Evolutionary conservation across 2,113 vertebrate genomes (phyloP).

Genomic region (Tiliqua scincoides): DNA sequence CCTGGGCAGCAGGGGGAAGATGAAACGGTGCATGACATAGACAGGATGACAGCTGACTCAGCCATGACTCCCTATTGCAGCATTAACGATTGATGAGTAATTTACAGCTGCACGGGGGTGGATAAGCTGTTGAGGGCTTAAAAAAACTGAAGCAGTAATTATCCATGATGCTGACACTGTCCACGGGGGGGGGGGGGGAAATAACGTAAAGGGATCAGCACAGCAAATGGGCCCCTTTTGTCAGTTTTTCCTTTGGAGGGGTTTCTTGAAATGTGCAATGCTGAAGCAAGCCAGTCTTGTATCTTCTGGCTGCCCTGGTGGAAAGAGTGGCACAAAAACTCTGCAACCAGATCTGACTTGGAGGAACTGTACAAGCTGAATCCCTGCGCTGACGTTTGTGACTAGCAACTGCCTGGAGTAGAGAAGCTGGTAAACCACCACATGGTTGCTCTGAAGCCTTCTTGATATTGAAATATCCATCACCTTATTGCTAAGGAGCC

Average conservation of each 20-base stretch:
- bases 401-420: not conserved
- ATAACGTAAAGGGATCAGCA: conserved; percentile 27
- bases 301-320: not conserved
- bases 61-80: conserved; percentile 56
- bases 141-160: conserved; percentile 62
- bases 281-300: not conserved
- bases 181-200: conserved; percentile 18
- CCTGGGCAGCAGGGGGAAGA: conserved; percentile 65
- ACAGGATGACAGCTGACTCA: conserved; percentile 74
- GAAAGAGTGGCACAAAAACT: not conserved
- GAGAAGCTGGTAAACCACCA: accelerated
- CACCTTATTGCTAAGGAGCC: not conserved
- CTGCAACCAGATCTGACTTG: not conserved
- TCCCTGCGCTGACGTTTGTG: not conserved
- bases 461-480: not conserved
- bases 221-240: not conserved
- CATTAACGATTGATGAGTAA: conserved; percentile 78
- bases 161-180: conserved; percentile 49
- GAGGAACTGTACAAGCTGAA: not conserved
- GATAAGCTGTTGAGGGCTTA: conserved; percentile 53
- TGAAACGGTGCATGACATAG: conserved; percentile 59
- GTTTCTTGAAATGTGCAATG: not conserved
- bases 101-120: conserved; percentile 78
- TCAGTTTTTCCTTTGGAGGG: conserved; percentile 22
- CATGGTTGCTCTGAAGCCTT: not conserved